Base-by-base conservation (phyloP, 1,140 invertebrate genomes). In the Drosophila nigromelanica region DNA sequence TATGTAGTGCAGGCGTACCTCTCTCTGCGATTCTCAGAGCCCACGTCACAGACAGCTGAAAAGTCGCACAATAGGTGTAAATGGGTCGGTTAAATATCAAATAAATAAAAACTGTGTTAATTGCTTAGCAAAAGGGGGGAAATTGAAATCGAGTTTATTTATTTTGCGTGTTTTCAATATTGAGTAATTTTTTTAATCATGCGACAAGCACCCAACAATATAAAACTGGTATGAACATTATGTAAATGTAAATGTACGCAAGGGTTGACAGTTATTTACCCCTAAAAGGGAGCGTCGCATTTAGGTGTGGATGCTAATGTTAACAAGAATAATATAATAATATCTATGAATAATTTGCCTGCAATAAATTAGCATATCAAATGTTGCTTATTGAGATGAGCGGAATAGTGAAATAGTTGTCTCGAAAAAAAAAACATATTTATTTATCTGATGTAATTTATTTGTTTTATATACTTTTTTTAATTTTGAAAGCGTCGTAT, bases 151-250 rank as follows among this genome's bases (percentile, higher is more conserved):
- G 33, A 39, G 55, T 66, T 67, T 79, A 61, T 58, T 71, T 37
- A 39, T 42, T 54, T 42, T 66, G 76, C 74, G 79, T 82, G 80
- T 37, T 74, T 73, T 74, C 12, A 10, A 74, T 80, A 78, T 87
- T 81, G 66, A 69, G 80, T 87, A 78, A 87, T 69, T 48, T 55
- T 69, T 48, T 55, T 61, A 86, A 81, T 85, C 82, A 85, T 85
- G 82, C 43, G 81, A 66, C 61, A 81, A 18, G 30, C 47, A 37
- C 11, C 56, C 45, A 55, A 72, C 30, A 39, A 47, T 4, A 24
- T 30, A n/a, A 69, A 10, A 15, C 48, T 3, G 12, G 14, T 6
- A 47, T n/a, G 35, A 55, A 51, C 45, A 59, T 78, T 71, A 71
- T 67, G 75, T 51, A 78, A 86, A 85, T 80, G 42, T 7, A n/a